phyloP scores from a whole-genome alignment of 2,797 vertebrate species.

The Pagetopsis macropterus region DNA sequence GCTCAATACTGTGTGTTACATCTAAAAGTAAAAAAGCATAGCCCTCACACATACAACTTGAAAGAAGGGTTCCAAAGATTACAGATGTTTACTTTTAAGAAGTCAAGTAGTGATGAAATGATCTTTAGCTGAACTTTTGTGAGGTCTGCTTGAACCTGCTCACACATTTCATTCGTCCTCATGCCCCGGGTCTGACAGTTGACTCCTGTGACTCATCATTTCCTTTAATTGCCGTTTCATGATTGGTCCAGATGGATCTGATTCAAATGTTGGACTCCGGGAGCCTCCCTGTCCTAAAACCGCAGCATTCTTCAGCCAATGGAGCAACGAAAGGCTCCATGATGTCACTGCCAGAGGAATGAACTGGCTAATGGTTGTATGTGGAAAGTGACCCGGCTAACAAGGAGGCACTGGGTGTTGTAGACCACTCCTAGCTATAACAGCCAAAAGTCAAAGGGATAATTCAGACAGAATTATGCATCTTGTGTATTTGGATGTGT shows the following conservation, averaged over 20 bases:
- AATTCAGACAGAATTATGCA: slow-evolving; percentile 39
- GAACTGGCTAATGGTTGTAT: slow-evolving; percentile 70
- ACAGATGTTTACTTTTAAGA: too few species aligned
- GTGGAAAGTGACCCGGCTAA: slow-evolving; percentile 70
- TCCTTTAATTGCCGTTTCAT: slow-evolving; percentile 35
- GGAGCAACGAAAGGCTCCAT: slow-evolving; percentile 64
- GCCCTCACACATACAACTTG: neutral
- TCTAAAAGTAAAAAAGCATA: neutral
- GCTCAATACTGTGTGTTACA: neutral
- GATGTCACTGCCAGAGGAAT: slow-evolving; percentile 83
- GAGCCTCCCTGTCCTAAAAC: slow-evolving; percentile 69
- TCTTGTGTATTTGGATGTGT: neutral
- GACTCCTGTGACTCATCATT: slow-evolving; percentile 53
- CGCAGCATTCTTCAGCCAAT: slow-evolving; percentile 80
- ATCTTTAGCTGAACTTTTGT: too few species aligned
- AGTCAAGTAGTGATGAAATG: too few species aligned
- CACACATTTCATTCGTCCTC: slow-evolving; percentile 12
- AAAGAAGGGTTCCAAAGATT: neutral
- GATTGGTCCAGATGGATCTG: slow-evolving; percentile 48
- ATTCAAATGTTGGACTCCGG: slow-evolving; percentile 46
- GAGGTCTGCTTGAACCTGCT: too few species aligned
- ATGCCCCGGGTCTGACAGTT: slow-evolving; percentile 38
- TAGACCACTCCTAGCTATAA: slow-evolving; percentile 26
- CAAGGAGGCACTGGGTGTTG: slow-evolving; percentile 51
- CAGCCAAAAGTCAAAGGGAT: slow-evolving; percentile 53